A percentile compares a stretch with the other conserved stretches of the same genome.
phyloP scores from a whole-genome alignment of 2,113 vertebrate genomes.

The Indicator maculatus region DNA sequence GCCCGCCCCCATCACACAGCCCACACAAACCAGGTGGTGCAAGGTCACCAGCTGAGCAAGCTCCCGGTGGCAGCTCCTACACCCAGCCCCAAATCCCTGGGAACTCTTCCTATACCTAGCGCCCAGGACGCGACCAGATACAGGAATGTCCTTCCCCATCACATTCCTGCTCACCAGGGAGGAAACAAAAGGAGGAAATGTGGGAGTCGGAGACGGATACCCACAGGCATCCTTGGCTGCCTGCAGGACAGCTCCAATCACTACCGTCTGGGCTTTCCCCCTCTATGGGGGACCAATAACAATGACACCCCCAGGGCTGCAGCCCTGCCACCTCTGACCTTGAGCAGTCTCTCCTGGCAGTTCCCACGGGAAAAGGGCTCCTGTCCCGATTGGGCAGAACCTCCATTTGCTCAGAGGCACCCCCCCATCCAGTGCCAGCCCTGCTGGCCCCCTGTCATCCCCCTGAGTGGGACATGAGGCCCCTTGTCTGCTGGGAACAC shows the following conservation, averaged over 20 bases:
- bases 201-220: neutral
- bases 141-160: neutral
- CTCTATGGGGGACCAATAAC: neutral
- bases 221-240: neutral
- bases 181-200: conserved; percentile 64
- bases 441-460: neutral
- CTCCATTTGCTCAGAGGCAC: neutral
- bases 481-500: conserved; percentile 26
- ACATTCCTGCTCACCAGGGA: neutral
- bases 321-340: neutral
- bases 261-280: neutral
- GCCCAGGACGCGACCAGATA: conserved; percentile 6
- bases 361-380: neutral
- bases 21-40: fast-evolving
- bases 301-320: neutral
- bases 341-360: neutral
- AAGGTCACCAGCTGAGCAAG: neutral
- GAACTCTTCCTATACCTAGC: neutral
- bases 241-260: neutral
- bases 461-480: fast-evolving
- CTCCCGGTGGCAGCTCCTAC: neutral
- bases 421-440: neutral
- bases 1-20: neutral
- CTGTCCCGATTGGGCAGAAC: neutral
- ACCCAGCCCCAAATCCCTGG: neutral